Conservation (phyloP, 2,797 vertebrate genomes). For the Sebastes trivittatus region DNA sequence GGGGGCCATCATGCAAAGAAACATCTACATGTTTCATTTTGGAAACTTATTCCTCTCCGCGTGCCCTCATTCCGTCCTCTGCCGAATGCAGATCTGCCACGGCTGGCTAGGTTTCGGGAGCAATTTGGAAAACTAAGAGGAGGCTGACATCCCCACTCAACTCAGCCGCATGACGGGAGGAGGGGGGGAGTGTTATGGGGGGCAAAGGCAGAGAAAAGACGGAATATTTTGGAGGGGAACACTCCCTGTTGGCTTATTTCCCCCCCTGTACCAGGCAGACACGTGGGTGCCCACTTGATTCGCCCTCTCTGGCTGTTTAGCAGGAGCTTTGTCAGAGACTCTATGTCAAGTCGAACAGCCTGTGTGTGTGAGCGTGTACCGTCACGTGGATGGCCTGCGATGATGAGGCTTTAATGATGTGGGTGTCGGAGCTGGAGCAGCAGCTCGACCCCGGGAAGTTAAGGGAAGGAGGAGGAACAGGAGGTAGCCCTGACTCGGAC, state of each 20-base stretch:
- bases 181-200: not conserved
- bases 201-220: not conserved
- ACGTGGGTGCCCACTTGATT: not conserved
- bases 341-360: too few species aligned
- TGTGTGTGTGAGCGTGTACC: not conserved
- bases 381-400: conserved; percentile 5
- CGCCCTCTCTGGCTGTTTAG: not conserved
- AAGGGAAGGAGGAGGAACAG: not conserved
- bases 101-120: conserved; percentile 55
- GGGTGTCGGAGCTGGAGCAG: conserved; percentile 19
- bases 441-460: not conserved
- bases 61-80: conserved; percentile 55
- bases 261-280: not conserved
- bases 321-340: not conserved
- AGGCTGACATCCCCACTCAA: conserved; percentile 37
- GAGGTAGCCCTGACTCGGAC: conserved; percentile 28
- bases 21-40: conserved; percentile 44
- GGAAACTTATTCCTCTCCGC: conserved; percentile 10
- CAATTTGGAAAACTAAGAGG: conserved; percentile 52
- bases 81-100: conserved; percentile 31
- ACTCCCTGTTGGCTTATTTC: not conserved
- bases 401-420: conserved; percentile 48
- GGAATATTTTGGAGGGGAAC: conserved; percentile 3
- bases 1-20: conserved; percentile 16
- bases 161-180: conserved; percentile 7